Base-by-base conservation (phyloP, 2,113 vertebrate genomes). In the Tonatia bakeri region DNA sequence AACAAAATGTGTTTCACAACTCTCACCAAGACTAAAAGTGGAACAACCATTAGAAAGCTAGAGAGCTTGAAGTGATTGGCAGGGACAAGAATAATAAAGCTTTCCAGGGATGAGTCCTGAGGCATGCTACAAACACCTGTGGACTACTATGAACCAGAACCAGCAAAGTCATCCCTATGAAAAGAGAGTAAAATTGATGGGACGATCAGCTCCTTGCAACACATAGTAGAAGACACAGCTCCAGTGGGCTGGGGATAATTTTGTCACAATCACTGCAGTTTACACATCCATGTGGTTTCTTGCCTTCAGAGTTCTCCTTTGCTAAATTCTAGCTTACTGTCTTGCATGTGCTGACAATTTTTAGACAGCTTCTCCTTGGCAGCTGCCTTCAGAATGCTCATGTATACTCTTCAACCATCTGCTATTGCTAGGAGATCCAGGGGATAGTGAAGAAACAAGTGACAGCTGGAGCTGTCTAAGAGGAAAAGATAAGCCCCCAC, bases 1-100 rank as follows among this genome's bases (percentile, higher is more conserved):
- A 77, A 93, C 31, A 73, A 97, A 98, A 97, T 73, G 90, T 89
- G 54, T 90, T 31, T 82, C 36, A 81, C 77, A 95, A 85, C 22
- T 92, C 67, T 84, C n/a, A 52, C 1, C 19, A 65, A 87, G 33
- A n/a, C 65, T 52, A 96, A 96, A 19, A 83, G 20, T 64, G n/a
- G 38, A 90, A 82, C 56, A 77, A 95, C n/a, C 9, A 19, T 45
- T 67, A 92, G 61, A 87, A 91, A 96, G 73, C 90, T 80, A 91
- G 85, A 75, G 83, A 93, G 28, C 0, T 31, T 65, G 59, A 75
- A 10, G 67, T 70, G 72, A 85, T 95, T 38, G 70, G 16, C 16
- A 85, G 20, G 67, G 59, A 95, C 43, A 73, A 86, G 36, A 77
- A 79, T 38, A 89, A 91, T 50, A 95, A 94, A 91, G 88, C 93